phyloP scores from a whole-genome alignment of 2,888 invertebrate species.

The Steromphala cineraria region DNA sequence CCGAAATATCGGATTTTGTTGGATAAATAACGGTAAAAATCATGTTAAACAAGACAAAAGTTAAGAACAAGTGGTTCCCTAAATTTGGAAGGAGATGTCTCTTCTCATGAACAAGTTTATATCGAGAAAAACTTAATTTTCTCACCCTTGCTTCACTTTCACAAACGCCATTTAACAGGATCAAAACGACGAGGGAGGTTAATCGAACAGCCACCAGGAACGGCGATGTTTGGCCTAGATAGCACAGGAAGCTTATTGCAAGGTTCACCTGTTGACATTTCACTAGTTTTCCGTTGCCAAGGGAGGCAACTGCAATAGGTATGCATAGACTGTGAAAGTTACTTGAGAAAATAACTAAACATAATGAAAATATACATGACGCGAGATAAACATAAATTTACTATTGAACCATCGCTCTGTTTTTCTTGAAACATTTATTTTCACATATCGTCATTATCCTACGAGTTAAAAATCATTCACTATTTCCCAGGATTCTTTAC shows the following conservation, averaged over 20 bases:
- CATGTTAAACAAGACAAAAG: slow-evolving; percentile 24
- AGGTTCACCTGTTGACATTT: not conserved
- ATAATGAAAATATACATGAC: not conserved
- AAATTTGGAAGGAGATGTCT: slow-evolving; percentile 22
- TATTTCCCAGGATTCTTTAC: slow-evolving; percentile 12
- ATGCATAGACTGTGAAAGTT: not conserved
- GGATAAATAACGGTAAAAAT: not conserved
- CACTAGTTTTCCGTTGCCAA: not conserved
- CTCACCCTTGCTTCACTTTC: slow-evolving; percentile 27
- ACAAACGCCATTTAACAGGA: slow-evolving; percentile 25
- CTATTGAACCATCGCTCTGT: too few relatives aligned
- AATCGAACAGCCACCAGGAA: slow-evolving; percentile 9
- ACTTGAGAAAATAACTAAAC: not conserved
- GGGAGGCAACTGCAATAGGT: not conserved
- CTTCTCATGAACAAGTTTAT: not conserved
- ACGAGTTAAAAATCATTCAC: not conserved
- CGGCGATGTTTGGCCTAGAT: not conserved
- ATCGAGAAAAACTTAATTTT: slow-evolving; percentile 28
- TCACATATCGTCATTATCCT: too few relatives aligned
- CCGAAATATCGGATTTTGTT: not conserved
- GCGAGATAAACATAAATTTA: too few relatives aligned
- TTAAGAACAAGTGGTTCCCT: slow-evolving; percentile 27
- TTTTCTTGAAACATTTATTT: too few relatives aligned
- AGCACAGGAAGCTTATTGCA: not conserved
- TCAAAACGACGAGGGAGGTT: slow-evolving; percentile 14